Percentiles rank a stretch among this genome's conserved stretches.
These are phyloP conservation scores for Bathynomus jamesi DNA, from an alignment of 1,140 invertebrate genomes.

Conservation along the genomic window DNA sequence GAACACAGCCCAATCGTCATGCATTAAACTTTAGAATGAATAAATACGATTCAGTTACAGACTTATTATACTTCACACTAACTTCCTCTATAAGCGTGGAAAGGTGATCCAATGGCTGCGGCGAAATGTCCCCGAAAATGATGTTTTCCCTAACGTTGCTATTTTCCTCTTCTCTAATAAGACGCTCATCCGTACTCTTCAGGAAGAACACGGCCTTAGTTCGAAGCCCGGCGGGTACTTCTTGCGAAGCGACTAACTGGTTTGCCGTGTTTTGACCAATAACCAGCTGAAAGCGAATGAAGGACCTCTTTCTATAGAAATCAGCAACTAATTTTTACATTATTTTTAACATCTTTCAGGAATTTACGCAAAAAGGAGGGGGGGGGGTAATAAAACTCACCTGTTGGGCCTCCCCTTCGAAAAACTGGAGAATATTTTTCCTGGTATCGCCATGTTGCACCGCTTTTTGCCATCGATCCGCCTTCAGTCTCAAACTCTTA, in stretches of 20 bases:
- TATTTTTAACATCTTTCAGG: too few relatives aligned
- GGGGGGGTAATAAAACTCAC: too few relatives aligned
- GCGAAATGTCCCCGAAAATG: conserved; percentile 79
- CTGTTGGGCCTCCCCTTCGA: conserved; percentile 74
- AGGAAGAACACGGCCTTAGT: conserved; percentile 85
- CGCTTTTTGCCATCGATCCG: conserved; percentile 82
- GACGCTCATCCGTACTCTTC: conserved; percentile 60
- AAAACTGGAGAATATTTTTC: conserved; percentile 68
- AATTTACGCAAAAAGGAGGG: too few relatives aligned
- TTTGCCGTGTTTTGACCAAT: conserved; percentile 51
- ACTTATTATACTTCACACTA: too few relatives aligned
- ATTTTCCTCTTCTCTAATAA: conserved; percentile 58
- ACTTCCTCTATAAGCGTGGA: conserved; percentile 85
- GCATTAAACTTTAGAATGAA: too few relatives aligned
- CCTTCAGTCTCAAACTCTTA: conserved; percentile 66
- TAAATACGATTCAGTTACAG: too few relatives aligned
- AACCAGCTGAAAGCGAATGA: conserved; percentile 40
- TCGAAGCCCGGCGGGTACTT: conserved; percentile 71
- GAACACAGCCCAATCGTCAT: too few relatives aligned
- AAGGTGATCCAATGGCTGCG: conserved; percentile 79
- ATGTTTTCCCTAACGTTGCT: conserved; percentile 54
- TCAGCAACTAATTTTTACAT: too few relatives aligned
- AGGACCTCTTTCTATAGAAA: too few relatives aligned
- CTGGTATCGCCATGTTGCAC: conserved; percentile 73
- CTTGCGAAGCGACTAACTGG: conserved; percentile 63